A percentile compares a stretch with the other conserved stretches of the same genome.
Evolutionary conservation across 2,113 vertebrate species (phyloP).

Genomic region (Penelope pileata): DNA sequence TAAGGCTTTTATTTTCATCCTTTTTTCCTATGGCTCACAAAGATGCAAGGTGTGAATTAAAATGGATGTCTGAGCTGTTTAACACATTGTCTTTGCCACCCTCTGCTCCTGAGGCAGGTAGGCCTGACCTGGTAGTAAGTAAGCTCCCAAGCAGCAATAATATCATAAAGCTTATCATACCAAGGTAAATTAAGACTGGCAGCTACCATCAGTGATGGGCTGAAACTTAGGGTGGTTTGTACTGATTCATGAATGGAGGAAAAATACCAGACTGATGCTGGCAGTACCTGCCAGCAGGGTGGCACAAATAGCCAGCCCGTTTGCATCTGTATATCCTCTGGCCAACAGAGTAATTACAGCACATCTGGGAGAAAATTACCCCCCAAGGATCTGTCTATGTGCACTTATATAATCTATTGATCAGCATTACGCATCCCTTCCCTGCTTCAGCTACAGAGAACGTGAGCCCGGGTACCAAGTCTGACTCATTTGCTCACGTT

Average conservation of each 20-base stretch:
- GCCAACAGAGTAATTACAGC: background rate
- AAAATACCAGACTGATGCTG: background rate
- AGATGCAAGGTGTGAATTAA: background rate
- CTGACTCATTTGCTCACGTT: background rate
- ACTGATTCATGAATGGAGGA: background rate
- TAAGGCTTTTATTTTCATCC: background rate
- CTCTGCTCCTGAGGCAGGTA: background rate
- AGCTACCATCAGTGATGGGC: background rate
- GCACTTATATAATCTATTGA: slow-evolving; percentile 12
- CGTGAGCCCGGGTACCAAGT: background rate
- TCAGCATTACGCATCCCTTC: background rate
- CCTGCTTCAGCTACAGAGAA: background rate
- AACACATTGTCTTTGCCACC: background rate
- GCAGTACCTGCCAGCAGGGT: background rate
- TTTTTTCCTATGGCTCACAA: background rate
- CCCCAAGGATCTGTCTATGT: background rate
- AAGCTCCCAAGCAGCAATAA: background rate
- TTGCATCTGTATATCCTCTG: background rate
- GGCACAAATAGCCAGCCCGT: background rate
- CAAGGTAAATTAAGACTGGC: background rate
- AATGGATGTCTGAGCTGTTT: background rate
- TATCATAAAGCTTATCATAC: background rate
- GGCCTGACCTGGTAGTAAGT: background rate
- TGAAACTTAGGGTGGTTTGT: background rate
- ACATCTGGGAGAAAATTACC: background rate